A percentile compares a stretch with the other conserved stretches of the same genome.
These are phyloP conservation scores for Scortum barcoo DNA, from an alignment of 2,113 vertebrate species.

Conservation along the genomic window DNA sequence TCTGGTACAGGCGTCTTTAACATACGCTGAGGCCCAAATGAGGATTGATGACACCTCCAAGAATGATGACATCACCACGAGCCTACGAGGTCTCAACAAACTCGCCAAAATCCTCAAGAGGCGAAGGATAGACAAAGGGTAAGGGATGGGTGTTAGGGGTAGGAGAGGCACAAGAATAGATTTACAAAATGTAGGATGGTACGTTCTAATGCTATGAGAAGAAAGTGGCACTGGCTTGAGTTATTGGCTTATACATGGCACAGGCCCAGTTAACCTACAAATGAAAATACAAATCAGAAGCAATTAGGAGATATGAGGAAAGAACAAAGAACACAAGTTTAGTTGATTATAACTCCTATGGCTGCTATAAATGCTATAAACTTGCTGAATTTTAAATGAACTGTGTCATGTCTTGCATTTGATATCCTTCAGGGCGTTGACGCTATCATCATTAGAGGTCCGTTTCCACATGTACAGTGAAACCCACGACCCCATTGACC, in stretches of 20 bases:
- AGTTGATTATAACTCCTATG: neutral
- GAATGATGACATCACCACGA: constrained; percentile 91
- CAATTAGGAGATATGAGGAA: neutral
- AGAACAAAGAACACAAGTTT: neutral
- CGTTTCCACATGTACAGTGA: constrained; percentile 99
- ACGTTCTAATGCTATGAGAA: neutral
- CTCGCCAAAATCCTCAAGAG: constrained; percentile 95
- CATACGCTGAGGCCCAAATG: constrained; percentile 98
- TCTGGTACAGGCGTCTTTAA: constrained; percentile 91
- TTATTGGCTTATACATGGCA: neutral
- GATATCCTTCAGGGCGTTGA: constrained; percentile 89
- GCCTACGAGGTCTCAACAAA: constrained; percentile 92
- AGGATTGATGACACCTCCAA: constrained; percentile 92
- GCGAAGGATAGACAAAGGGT: constrained; percentile 93
- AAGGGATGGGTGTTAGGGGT: constrained; percentile 6
- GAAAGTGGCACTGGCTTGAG: neutral
- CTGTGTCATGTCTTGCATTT: neutral
- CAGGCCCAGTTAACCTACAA: neutral
- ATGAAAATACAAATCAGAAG: neutral
- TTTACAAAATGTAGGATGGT: constrained; percentile 2
- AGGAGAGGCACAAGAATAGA: neutral
- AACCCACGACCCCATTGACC: constrained; percentile 98
- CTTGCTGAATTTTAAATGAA: neutral
- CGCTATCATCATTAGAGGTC: constrained; percentile 96
- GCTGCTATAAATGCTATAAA: neutral